Base-by-base conservation (phyloP, 2,113 vertebrate genomes). In the Erythrolamprus reginae region DNA sequence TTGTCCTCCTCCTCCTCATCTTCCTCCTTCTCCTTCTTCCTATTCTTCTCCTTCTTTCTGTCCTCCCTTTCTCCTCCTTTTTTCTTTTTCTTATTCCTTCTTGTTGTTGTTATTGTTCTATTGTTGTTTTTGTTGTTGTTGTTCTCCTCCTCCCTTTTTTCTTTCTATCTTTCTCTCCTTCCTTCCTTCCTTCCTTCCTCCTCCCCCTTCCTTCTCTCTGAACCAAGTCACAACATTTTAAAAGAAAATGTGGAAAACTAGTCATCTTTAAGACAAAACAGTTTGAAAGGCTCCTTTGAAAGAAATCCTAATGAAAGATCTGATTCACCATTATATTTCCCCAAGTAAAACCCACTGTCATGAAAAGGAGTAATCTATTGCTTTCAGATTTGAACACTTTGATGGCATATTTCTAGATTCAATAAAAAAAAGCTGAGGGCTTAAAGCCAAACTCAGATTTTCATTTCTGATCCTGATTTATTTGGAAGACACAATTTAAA, bases 191-290 rank as follows among this genome's bases (percentile, higher is more conserved):
- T 45, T 2, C 45, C 53, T 7, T 6, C 19, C 53, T 23, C 21
- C 53, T 56, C 23, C 58, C 5, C 5, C 45, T 45, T 45, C 28
- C 47, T 28, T 77, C 52, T 90, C 33, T 70, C 55, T 51, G 24
- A 84, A 84, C 15, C 13, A 50, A 70, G 65, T 90, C 65, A 90
- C 24, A 87, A 84, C 42, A 24, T 87, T 90, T 48, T 87, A 87
- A 87, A 48, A 61, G 65, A 86, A 87, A 90, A 90, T 90, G 55
- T 87, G 51, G 82, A n/a, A 82, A 48, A 56, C 38, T 53, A 56
- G 23, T 55, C 38, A 33, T n/a, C 82, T n/a, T 33, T 82, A 52
- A 84, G 65, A 50, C 82, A 48, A 87, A 90, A 51, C 51, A 87
- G 87, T 77, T 87, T 77, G 77, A 87, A 55, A 86, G 65, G 51